Percentiles rank a stretch among this genome's conserved stretches.
Conservation (phyloP, 2,888 invertebrate genomes). For the Desoria tigrina region DNA sequence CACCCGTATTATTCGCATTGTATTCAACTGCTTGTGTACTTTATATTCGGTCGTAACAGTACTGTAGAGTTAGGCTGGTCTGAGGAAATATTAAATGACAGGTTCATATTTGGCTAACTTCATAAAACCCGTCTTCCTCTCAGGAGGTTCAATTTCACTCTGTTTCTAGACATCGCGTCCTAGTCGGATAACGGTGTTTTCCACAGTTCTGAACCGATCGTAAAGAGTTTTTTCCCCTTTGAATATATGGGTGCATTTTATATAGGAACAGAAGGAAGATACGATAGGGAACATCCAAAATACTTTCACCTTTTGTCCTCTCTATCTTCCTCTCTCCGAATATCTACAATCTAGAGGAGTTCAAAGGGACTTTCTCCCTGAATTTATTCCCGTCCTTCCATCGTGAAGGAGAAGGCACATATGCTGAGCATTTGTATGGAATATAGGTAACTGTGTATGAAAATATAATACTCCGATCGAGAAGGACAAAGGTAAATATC, state of each 20-base stretch:
- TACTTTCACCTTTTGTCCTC: no score
- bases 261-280: no score
- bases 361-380: not conserved
- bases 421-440: not conserved
- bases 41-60: not conserved
- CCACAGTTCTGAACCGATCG: not conserved
- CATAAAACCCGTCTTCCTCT: conserved; percentile 2
- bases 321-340: no score
- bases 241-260: no score
- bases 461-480: not conserved
- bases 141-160: not conserved
- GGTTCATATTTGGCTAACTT: conserved; percentile 7
- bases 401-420: not conserved
- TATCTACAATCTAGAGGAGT: no score
- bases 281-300: no score
- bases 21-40: no score
- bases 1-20: not conserved
- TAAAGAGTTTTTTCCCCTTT: not conserved
- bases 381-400: not conserved
- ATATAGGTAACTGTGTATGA: not conserved
- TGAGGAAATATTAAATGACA: conserved; percentile 8
- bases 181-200: not conserved
- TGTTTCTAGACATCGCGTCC: not conserved
- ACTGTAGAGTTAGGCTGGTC: not conserved
- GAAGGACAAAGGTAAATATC: not conserved